Evolutionary conservation across 1,140 invertebrate species (phyloP).

Genomic region (Trichonephila clavata): DNA sequence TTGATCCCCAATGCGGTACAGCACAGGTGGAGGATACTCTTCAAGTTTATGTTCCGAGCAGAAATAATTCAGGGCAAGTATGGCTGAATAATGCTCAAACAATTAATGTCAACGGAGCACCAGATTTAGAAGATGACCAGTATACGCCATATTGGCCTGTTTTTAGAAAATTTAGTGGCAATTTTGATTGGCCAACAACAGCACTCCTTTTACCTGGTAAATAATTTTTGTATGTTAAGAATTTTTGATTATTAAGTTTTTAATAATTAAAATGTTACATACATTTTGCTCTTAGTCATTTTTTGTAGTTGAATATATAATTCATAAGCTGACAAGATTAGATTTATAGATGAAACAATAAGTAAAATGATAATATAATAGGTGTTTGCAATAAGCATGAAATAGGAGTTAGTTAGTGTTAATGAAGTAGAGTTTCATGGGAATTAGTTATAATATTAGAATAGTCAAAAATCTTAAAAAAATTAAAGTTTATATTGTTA

Average conservation of each 20-base stretch:
- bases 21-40: constrained; percentile 96
- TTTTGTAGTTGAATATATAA: no score
- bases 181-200: constrained; percentile 92
- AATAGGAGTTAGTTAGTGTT: no score
- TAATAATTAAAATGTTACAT: background rate
- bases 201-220: constrained; percentile 91
- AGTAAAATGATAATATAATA: no score
- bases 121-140: constrained; percentile 79
- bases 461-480: no score
- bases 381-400: no score
- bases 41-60: constrained; percentile 90
- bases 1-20: constrained; percentile 94
- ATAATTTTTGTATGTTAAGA: background rate
- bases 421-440: no score
- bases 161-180: constrained; percentile 86
- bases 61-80: constrained; percentile 54
- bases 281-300: constrained; percentile 18
- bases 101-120: constrained; percentile 75
- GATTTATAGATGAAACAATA: no score
- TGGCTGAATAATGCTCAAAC: constrained; percentile 60
- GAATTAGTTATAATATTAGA: no score
- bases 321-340: no score
- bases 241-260: background rate
- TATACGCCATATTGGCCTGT: constrained; percentile 86
- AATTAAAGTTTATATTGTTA: no score